A percentile compares a stretch with the other conserved stretches of the same genome.
Conservation (phyloP, 53 echinoderm and acorn worm genomes). For the Patiria pectinifera region DNA sequence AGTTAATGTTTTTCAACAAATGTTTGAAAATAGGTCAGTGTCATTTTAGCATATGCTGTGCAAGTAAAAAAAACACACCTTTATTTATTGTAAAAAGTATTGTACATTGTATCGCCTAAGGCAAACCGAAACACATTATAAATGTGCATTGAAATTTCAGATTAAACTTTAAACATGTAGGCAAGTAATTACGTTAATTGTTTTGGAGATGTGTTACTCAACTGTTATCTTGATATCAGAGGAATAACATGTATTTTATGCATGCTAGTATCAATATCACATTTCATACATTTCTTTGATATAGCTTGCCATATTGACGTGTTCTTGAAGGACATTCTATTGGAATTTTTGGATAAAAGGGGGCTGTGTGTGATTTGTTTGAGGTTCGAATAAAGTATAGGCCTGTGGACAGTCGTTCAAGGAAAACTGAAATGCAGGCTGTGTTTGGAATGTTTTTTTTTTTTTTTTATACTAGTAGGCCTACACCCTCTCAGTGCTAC, state of each 20-base stretch:
- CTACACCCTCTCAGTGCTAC: too few species aligned
- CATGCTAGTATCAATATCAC: neutral
- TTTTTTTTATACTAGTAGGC: too few species aligned
- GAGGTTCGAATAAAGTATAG: neutral
- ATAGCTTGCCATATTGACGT: constrained; percentile 10
- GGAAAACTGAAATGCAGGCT: too few species aligned
- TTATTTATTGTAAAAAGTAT: constrained; percentile 20
- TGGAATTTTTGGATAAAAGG: neutral
- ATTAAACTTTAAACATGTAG: neutral
- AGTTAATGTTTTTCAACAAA: neutral
- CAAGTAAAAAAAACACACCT: neutral
- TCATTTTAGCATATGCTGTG: neutral
- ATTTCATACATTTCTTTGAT: neutral
- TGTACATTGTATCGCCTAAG: constrained; percentile 2
- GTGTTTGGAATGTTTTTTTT: too few species aligned
- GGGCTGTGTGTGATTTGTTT: neutral
- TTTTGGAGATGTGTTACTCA: neutral
- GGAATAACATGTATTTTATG: neutral
- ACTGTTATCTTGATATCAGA: neutral
- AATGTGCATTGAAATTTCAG: neutral
- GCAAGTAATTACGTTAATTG: neutral
- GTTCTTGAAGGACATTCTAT: neutral
- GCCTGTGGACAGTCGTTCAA: too few species aligned
- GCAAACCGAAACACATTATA: neutral
- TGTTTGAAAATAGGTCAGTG: neutral